Evolutionary conservation across 2,113 vertebrate genomes (phyloP).

Genomic region (Gallinago jamesoni): DNA sequence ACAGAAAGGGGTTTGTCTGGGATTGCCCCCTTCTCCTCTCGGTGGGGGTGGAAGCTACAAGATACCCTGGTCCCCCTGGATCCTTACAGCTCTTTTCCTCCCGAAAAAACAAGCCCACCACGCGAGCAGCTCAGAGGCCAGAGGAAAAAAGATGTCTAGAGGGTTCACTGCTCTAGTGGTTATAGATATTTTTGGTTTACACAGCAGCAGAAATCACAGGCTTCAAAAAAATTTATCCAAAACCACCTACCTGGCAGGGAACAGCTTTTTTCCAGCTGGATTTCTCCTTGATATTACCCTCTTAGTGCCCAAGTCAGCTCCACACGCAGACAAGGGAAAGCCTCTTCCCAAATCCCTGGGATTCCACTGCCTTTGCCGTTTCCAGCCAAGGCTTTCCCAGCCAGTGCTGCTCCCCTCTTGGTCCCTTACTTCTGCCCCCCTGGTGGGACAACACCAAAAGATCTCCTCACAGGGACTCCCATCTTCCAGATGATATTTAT

Average conservation of each 20-base stretch:
- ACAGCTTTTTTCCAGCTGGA: not conserved
- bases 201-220: not conserved
- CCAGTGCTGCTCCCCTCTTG: not conserved
- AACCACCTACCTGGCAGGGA: not conserved
- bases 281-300: not conserved
- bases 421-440: not conserved
- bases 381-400: not conserved
- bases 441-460: not conserved
- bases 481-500: not conserved
- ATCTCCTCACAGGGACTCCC: not conserved
- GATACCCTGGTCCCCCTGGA: fast-evolving
- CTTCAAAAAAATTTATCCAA: not conserved
- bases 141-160: not conserved
- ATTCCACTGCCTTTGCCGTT: not conserved
- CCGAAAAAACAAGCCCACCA: not conserved
- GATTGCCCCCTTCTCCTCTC: not conserved
- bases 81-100: not conserved
- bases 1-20: not conserved
- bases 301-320: not conserved
- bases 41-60: not conserved
- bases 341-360: not conserved
- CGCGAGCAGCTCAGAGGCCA: not conserved
- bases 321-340: not conserved
- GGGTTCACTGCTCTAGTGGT: not conserved
- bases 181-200: not conserved